Conservation (phyloP, 2,113 vertebrate genomes). For the Asarcornis scutulata region DNA sequence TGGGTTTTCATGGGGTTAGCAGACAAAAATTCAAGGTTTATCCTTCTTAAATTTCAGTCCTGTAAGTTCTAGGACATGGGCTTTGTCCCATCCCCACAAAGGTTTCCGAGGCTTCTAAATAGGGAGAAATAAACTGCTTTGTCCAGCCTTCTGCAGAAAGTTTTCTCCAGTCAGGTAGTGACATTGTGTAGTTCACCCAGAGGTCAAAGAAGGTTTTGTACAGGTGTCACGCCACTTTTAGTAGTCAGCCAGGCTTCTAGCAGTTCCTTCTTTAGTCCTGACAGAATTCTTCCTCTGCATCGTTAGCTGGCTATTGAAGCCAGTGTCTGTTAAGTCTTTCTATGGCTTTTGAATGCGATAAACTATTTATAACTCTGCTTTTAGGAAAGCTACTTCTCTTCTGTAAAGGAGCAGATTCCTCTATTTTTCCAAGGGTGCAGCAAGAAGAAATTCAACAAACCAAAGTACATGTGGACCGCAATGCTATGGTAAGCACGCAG, state of each 20-base stretch:
- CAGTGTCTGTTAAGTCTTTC: not conserved
- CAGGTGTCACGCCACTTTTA: not conserved
- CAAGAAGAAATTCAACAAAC: constrained; percentile 88
- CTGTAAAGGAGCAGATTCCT: constrained; percentile 97
- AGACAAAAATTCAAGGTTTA: not conserved
- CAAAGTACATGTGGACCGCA: constrained; percentile 90
- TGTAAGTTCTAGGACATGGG: not conserved
- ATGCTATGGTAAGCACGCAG: constrained; percentile 84
- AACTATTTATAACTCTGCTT: constrained; percentile 49
- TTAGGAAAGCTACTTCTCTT: constrained; percentile 91
- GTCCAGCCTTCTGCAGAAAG: not conserved
- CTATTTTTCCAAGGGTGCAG: constrained; percentile 91
- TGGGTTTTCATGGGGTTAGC: not conserved
- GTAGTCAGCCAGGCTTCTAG: not conserved
- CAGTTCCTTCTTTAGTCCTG: not conserved
- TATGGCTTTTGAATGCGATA: not conserved
- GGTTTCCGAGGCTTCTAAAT: not conserved
- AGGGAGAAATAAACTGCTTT: not conserved
- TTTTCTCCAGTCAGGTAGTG: not conserved
- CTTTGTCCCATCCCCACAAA: not conserved
- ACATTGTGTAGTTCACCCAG: accelerated
- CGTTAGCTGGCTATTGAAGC: not conserved
- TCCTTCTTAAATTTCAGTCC: not conserved
- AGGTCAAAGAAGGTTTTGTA: not conserved
- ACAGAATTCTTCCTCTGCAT: not conserved